Evolutionary conservation across 2,113 vertebrate genomes (phyloP), one percentile per base, ranked within the genome.

Genomic region (Tragelaphus imberbis): DNA sequence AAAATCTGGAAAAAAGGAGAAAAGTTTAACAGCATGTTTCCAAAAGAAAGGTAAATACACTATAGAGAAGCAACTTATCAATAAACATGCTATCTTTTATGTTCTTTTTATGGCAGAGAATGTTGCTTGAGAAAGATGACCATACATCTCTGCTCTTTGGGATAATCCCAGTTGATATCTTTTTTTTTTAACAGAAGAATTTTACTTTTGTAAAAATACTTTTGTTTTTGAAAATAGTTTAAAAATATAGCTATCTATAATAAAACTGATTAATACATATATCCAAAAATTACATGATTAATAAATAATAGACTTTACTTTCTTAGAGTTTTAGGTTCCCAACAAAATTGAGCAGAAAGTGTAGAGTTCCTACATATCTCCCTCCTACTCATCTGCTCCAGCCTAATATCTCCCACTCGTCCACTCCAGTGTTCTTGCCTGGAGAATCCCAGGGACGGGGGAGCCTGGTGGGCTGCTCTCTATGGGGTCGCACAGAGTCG

Each of bases 221-320:
- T 75, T 88, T 94, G 30, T 44, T 84, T 92, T 94, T 84, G 58
- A 71, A 92, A 94, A 87, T 87, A 87, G 36, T 61, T 82, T 92
- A 16, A 82, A 88, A 93, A 82, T 63, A 36, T 80, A 47, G 51
- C 13, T 89, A 33, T 87, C 86, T 79, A 47, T 90, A 86, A 92
- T 56, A 65, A 71, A 94, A 68, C 23, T 13, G 11, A 61, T 55
- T 7, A 61, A 65, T 65, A 75, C 56, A 79, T 65, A 79, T 30
- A 19, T 28, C 53, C 11, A 6, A 80, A 77, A 89, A 68, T 49
- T 80, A 88, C 2, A 71, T 68, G 59, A 77, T 75, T 95, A 88
- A 16, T 3, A 33, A 75, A 95, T 90, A 86, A 56, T 14, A 92
- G 27, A 40, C 30, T 47, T 56, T 47, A 33, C 12, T 88, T n/a